Evolutionary conservation across 1,140 invertebrate species (phyloP), one percentile per base, ranked within the genome.

Genomic region (Euura lappo): DNA sequence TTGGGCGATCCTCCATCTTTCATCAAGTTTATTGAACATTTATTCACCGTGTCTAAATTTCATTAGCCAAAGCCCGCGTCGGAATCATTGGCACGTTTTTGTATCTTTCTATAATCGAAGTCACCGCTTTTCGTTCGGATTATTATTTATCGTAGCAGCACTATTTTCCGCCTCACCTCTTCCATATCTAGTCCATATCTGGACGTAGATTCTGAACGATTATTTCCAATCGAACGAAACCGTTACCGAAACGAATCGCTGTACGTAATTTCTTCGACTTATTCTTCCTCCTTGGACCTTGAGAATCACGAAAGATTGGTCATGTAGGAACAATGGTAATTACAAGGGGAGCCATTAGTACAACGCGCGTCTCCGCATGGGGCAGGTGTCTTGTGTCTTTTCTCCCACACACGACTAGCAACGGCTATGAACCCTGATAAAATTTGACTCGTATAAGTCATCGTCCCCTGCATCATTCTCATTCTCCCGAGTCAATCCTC

Each of bases 291-390:
- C 28, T 28, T 28, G 28, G 28, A 28, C 28, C 28, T 28, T 60
- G 51, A 60, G 51, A 60, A 60, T 60, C 51, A 60, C 6, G 13
- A 60, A n/a, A 60, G 51, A 60, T 60, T 60, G 51, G 51, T 60
- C 51, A 60, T 60, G 51, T 45, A 46, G 74, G 70, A 79, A 80
- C 77, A 81, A 81, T 81, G 72, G 78, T 79, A 79, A 81, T 81
- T 80, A 81, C 79, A 79, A 76, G 77, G 47, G 68, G 65, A 73
- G 69, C 77, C 76, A 78, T 80, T 80, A 79, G 74, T 68, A 74
- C 77, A 80, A 80, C 79, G 74, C 77, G 72, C 74, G 72, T 76
- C 79, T 75, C 79, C 65, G 71, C 79, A 79, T 80, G 78, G 77
- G 79, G 78, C 79, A 79, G 79, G 77, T 81, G 79, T 77, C 74